Conservation (phyloP, 2,113 vertebrate species). For the Elanoides forficatus region DNA sequence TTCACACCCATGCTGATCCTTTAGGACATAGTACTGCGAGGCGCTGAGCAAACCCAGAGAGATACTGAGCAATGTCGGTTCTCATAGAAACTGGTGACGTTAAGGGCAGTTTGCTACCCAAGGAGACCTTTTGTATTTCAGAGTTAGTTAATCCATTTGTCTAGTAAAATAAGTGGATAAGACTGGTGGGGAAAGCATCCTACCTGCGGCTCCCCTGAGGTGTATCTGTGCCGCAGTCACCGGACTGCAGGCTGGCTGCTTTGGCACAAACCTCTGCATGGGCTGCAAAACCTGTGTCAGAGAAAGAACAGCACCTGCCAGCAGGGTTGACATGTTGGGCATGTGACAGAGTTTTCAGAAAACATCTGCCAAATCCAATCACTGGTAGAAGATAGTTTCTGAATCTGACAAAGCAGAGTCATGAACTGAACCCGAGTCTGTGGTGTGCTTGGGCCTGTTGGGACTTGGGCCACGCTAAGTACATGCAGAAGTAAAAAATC, state of each 20-base stretch:
- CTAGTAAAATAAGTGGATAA: neutral
- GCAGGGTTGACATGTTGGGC: neutral
- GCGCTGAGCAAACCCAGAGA: neutral
- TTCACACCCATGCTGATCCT: neutral
- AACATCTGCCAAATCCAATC: constrained; percentile 9
- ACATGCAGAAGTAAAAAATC: neutral
- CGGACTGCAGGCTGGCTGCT: neutral
- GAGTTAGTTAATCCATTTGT: constrained; percentile 37
- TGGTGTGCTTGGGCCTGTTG: neutral
- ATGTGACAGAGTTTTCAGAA: neutral
- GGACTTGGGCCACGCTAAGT: neutral
- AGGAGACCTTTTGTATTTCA: constrained; percentile 37
- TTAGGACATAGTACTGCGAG: neutral
- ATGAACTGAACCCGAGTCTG: neutral
- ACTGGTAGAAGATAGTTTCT: neutral
- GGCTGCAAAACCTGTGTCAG: neutral
- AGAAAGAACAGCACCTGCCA: neutral
- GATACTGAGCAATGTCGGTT: neutral
- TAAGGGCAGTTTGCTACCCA: neutral
- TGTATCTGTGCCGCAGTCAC: neutral
- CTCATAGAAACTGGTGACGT: neutral
- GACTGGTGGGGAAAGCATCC: neutral
- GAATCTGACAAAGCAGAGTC: neutral
- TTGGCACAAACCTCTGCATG: neutral
- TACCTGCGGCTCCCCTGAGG: neutral